Percentiles rank a stretch among this genome's conserved stretches.
Conservation (phyloP, 2,797 vertebrate genomes). For the Glyptemys insculpta region DNA sequence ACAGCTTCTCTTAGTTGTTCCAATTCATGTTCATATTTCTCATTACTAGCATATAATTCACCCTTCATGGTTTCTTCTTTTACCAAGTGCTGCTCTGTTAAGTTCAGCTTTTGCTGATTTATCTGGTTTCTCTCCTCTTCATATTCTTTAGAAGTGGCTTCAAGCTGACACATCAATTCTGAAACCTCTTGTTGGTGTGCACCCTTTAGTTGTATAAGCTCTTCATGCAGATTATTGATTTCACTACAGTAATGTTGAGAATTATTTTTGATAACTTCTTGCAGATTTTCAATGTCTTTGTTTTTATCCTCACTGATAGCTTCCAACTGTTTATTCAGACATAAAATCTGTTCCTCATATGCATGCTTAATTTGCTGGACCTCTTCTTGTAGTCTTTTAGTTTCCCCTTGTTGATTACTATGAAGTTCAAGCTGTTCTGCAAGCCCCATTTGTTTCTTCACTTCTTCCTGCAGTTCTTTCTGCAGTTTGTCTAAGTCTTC, state of each 20-base stretch:
- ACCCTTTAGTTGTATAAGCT: conserved; percentile 82
- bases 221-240: conserved; percentile 86
- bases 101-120: conserved; percentile 83
- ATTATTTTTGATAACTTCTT: conserved; percentile 83
- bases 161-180: conserved; percentile 83
- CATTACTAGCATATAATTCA: conserved; percentile 74
- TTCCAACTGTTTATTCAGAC: conserved; percentile 84
- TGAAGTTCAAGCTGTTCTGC: conserved; percentile 80
- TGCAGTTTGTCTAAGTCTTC: conserved; percentile 85
- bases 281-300: conserved; percentile 80
- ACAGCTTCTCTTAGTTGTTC: conserved; percentile 70
- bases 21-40: conserved; percentile 81
- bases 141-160: conserved; percentile 79
- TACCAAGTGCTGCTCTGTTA: conserved; percentile 83
- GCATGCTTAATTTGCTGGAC: conserved; percentile 72
- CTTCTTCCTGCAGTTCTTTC: conserved; percentile 82
- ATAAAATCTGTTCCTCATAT: conserved; percentile 85
- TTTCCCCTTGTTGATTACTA: conserved; percentile 74
- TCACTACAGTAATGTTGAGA: conserved; percentile 86
- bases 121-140: conserved; percentile 87
- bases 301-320: conserved; percentile 75
- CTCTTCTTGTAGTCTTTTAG: conserved; percentile 77
- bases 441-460: conserved; percentile 78
- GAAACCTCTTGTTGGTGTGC: conserved; percentile 88
- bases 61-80: conserved; percentile 85